These are phyloP conservation scores for Gonocerus acuteangulatus DNA, from an alignment of 2,888 invertebrate genomes.

Conservation along the genomic window DNA sequence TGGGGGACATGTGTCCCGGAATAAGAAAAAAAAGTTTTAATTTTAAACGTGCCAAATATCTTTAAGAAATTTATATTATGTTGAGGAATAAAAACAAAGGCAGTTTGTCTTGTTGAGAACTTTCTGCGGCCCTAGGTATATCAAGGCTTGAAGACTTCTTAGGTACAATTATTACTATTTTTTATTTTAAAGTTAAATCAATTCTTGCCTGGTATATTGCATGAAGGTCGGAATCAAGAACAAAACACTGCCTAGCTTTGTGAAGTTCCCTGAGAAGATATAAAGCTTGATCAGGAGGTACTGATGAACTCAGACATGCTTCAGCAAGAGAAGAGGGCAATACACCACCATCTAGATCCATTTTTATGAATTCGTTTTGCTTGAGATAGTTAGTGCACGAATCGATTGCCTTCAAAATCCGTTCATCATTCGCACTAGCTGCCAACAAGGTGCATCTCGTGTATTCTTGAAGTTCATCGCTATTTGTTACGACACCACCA, in stretches of 20 bases:
- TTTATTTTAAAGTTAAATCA: too few species aligned
- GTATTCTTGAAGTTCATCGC: constrained; percentile 65
- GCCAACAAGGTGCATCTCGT: constrained; percentile 69
- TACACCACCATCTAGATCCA: constrained; percentile 41
- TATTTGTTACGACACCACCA: constrained; percentile 69
- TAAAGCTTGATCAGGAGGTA: constrained; percentile 90
- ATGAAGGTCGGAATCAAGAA: constrained; percentile 89
- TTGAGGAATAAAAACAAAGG: too few species aligned
- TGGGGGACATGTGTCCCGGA: too few species aligned
- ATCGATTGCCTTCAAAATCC: constrained; percentile 44
- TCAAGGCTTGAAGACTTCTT: too few species aligned
- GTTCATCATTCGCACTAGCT: constrained; percentile 38
- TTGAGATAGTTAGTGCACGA: constrained; percentile 59
- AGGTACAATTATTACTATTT: too few species aligned
- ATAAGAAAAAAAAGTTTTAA: too few species aligned
- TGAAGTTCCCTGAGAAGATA: constrained; percentile 82
- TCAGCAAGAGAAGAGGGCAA: constrained; percentile 78
- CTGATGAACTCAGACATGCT: constrained; percentile 85
- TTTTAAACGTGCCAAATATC: too few species aligned
- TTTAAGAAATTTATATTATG: too few species aligned
- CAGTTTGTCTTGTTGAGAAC: too few species aligned
- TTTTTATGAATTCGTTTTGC: constrained; percentile 71
- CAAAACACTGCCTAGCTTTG: constrained; percentile 81
- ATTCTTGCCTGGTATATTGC: constrained; percentile 88
- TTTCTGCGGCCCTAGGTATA: too few species aligned